Evolutionary conservation across 2,113 vertebrate genomes (phyloP), one percentile per base, ranked within the genome.

Genomic region (Oryzias javanicus): DNA sequence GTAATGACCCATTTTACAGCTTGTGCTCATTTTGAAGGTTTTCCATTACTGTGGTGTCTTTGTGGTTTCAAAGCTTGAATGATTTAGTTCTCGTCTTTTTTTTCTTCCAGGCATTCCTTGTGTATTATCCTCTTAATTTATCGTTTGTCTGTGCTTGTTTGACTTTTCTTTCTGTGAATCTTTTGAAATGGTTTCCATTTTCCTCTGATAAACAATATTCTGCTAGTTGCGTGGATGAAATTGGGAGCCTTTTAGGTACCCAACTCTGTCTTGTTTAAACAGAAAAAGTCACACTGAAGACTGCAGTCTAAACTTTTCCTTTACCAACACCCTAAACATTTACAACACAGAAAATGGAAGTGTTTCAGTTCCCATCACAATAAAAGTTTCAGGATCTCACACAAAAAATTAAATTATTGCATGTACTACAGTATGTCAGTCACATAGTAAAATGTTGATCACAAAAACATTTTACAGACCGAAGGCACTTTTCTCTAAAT

Each of bases 311-410:
- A 60, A 24, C 55, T 42, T 19, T 48, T 35, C 35, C 35, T 46
- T 66, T 51, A 54, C 48, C 42, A n/a, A 44, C 44, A 50, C 4
- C 46, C 27, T 20, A 41, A 56, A 61, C 8, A 13, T 55, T 55
- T 5, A 27, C 40, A 70, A 22, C 20, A 58, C 15, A 7, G 8
- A 48, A 60, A 68, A 45, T 46, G 47, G 4, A 10, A 22, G 15
- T 22, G 57, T 0, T 63, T 55, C 46, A 58, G 0, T 60, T 52
- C 40, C 52, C 55, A 64, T 16, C 27, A 66, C 57, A 25, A 25
- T 55, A 41, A 54, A 54, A 10, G 45, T 29, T n/a, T 15, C 53
- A 54, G 52, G 59, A 67, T 42, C 42, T 14, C 41, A 67, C 40
- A 49, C 35, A 50, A 51, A 16, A 55, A 25, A 57, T 17, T 13